Evolutionary conservation across 2,888 invertebrate species (phyloP), one percentile per base, ranked within the genome.

Genomic region (Anaspis maculata): DNA sequence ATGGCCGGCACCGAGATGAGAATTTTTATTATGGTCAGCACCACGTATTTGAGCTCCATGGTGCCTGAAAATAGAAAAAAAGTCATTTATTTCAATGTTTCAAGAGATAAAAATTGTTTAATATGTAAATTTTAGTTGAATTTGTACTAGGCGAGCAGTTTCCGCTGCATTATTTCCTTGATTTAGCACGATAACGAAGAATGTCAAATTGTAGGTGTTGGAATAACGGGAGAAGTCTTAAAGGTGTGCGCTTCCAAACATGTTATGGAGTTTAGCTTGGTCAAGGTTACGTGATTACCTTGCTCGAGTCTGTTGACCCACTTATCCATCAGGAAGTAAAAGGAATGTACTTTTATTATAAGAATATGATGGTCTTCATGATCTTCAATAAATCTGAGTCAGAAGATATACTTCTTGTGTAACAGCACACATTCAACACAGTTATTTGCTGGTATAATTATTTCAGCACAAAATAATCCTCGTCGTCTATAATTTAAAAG

Each of bases 21-120:
- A 32, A 64, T 63, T 47, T 64, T 64, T 12, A 64, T 51, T 26
- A 64, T 54, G 15, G 59, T 62, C 38, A 62, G 39, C 3, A 62
- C 42, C 25, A 62, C 59, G 36, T 60, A 56, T 40, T 56, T 56
- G 26, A 63, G 41, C 40, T 64, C 63, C 64, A 64, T 64, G 33
- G 27, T 54, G 23, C 16, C 42, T 45, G 35, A 10, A 42, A 45
- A 6, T 24, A 41, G 25, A 37, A 28, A 13, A 34, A 27, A 21
- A 13, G 14, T 24, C 13, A 27, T 19, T 19, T 19, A 6, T 19
- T 19, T n/a, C n/a, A n/a, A n/a, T n/a, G n/a, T 19, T 19, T 19
- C 24, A 24, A 24, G 24, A 10, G 5, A 9, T 19, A 5, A 19
- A 19, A 19, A 19, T 6, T 19, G 9, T 19, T 6, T 6, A 19